Evolutionary conservation across 2,888 invertebrate genomes (phyloP).

Genomic region (Busseola fusca): DNA sequence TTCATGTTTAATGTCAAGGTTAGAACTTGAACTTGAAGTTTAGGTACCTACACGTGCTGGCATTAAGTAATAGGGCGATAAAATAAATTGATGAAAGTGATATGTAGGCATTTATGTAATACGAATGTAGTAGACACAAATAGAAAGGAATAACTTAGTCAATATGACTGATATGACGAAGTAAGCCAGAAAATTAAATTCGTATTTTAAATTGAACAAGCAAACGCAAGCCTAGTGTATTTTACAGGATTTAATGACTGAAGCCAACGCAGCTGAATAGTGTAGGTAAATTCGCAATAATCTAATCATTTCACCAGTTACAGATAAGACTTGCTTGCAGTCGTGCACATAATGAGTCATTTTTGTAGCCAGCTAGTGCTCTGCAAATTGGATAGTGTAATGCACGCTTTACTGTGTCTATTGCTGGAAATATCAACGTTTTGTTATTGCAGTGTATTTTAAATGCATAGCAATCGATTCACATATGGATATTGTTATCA

Average conservation of each 20-base stretch:
- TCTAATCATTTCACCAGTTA: constrained; percentile 35
- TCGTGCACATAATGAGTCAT: constrained; percentile 24
- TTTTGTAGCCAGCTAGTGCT: no score
- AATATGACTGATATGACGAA: constrained; percentile 6
- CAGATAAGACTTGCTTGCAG: no score
- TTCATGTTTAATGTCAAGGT: constrained; percentile 41
- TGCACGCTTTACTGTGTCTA: constrained; percentile 10
- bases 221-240: constrained; percentile 2
- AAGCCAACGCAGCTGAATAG: not conserved
- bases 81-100: not conserved
- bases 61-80: constrained; percentile 6
- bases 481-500: constrained; percentile 33
- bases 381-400: no score
- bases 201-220: not conserved
- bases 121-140: not conserved
- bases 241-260: constrained; percentile 9
- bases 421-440: constrained; percentile 23
- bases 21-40: constrained; percentile 34
- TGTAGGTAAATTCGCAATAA: constrained; percentile 17
- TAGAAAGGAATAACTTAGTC: not conserved
- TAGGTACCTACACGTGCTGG: constrained; percentile 17
- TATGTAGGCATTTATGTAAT: not conserved
- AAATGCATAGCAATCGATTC: constrained; percentile 14
- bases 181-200: constrained; percentile 3
- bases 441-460: constrained; percentile 30